Evolutionary conservation across 2,797 vertebrate species (phyloP), one percentile per base, ranked within the genome.

Genomic region (Hephaestus fuliginosus): DNA sequence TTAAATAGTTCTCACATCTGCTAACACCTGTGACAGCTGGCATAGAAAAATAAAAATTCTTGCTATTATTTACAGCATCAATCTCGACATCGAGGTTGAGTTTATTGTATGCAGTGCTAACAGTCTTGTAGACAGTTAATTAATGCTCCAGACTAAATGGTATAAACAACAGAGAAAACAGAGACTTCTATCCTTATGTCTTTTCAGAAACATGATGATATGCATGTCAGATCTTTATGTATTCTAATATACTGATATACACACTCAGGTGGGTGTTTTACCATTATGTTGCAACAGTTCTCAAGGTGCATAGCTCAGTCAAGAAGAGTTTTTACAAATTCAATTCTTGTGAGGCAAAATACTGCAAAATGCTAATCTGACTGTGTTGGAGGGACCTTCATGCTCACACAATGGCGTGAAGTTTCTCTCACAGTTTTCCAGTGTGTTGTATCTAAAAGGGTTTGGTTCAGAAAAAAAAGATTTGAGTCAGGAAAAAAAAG

Each of bases 391-490:
- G 36, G 36, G 8, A 39, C 36, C 36, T 39, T 39, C 8, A 4
- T 39, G 6, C 8, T 39, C 8, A 39, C 36, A 7, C 8, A 7
- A 39, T 9, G 36, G 36, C 36, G 36, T 46, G 52, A 15, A 52
- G 39, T 30, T 2, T 70, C 60, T 44, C 33, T 65, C 22, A 25
- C 8, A 53, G 36, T 44, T 17, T 33, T 61, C 18, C 7, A 63
- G 9, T 57, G 9, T 15, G 20, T 6, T 73, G 6, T 52, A 10
- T 67, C 8, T 25, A 41, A 74, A 70, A 28, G 25, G 13, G 5
- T 33, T 46, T 49, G 52, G 5, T 65, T 57, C 46, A 43, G 36
- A 36, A 79, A 78, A 78, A 80, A 43, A 11, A 12, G 2, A 71
- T 78, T 62, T 62, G 9, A 76, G 56, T 78, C 15, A 4, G 17